Base-by-base conservation (phyloP, 2,888 invertebrate genomes). In the Cephus spinipes region DNA sequence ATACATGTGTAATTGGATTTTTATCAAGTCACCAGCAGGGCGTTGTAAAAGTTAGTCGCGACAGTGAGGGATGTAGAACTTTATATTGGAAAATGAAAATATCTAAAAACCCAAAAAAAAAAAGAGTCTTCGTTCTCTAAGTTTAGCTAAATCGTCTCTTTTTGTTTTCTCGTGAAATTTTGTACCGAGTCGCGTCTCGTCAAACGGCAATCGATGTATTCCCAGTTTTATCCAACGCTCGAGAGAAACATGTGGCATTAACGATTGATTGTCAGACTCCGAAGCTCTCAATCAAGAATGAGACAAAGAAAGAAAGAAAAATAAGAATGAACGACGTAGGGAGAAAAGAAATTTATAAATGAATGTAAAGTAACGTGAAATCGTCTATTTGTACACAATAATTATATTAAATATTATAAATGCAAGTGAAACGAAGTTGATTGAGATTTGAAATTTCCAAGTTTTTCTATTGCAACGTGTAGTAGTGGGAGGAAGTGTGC, bases 361-460 rank as follows among this genome's bases (percentile, higher is more conserved):
- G 75, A 79, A 83, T 40, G 75, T 82, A 81, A 80, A 83, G 77
- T 79, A 82, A 83, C 81, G 80, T 83, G 81, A 79, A 84, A 86
- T 84, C 82, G 80, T 86, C 87, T 87, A 86, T 88, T 89, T 84
- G 86, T 85, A 85, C 83, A 86, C 84, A 85, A 82, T 81, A 84
- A 84, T 84, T 83, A 82, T 86, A 86, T 82, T 83, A 79, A 83
- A 85, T 82, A 85, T 84, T 82, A 34, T 78, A 79, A 81, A 78
- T 76, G 79, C 75, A 68, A 81, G 73, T 78, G 81, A 79, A 77
- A 55, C 73, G 75, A 81, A 76, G 80, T 80, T 83, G 78, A 79
- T 81, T 78, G 79, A 83, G 80, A 84, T 79, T 77, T 79, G 32
- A 77, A 86, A 84, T 83, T 85, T 84, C 81, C 83, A 83, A 81